Conservation (phyloP, 1,140 invertebrate genomes). For the Diuraphis noxia region DNA sequence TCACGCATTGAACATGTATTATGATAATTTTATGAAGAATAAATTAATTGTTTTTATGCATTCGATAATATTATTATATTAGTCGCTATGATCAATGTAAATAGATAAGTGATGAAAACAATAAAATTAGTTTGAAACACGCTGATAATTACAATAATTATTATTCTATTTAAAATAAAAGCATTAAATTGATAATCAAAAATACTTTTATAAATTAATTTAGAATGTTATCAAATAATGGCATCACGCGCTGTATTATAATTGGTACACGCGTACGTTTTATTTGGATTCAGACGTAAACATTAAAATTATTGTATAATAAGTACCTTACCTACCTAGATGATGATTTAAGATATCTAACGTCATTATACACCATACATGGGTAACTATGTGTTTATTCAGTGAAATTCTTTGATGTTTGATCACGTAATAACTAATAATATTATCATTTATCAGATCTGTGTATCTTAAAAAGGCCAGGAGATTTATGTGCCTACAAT, state of each 20-base stretch:
- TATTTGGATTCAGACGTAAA: not conserved
- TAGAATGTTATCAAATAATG: not conserved
- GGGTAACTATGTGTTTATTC: not conserved
- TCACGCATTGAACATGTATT: not conserved
- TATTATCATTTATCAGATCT: not conserved
- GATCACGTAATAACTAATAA: slow-evolving; percentile 12
- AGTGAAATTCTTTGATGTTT: slow-evolving; percentile 6
- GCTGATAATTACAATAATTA: not conserved
- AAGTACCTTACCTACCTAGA: not conserved
- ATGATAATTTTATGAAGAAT: not conserved
- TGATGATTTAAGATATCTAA: not conserved
- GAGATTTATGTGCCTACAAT: not conserved
- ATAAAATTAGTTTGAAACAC: not conserved
- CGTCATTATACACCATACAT: not conserved
- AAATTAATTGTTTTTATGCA: not conserved
- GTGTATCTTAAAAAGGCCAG: not conserved
- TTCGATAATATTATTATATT: too few relatives aligned
- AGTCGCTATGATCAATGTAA: too few relatives aligned
- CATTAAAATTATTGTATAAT: not conserved
- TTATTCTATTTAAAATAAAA: not conserved
- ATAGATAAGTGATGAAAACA: not conserved
- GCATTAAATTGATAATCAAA: not conserved
- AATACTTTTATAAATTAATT: not conserved
- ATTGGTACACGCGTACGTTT: not conserved
- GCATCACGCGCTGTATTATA: not conserved